Conservation (phyloP, 2,888 invertebrate genomes). For the Sphaerolaimus hirsutus region DNA sequence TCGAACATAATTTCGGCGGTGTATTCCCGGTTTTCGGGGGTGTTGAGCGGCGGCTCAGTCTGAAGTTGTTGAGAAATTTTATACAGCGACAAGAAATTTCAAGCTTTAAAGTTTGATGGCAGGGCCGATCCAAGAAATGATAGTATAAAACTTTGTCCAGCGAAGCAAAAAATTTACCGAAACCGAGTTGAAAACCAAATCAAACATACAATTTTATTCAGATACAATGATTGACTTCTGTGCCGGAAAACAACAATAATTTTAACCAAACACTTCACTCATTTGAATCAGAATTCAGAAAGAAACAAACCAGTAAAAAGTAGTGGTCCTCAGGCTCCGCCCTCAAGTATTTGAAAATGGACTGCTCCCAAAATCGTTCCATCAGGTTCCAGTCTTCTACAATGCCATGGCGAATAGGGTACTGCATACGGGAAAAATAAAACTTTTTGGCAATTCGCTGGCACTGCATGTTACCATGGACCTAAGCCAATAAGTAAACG, state of each 20-base stretch:
- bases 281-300: not conserved
- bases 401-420: slow-evolving; percentile 91
- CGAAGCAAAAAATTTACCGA: too few relatives aligned
- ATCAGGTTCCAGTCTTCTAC: slow-evolving; percentile 99
- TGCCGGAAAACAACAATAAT: not conserved
- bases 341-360: slow-evolving; percentile 89
- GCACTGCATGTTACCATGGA: too few relatives aligned
- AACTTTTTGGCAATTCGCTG: too few relatives aligned
- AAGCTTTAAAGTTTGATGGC: too few relatives aligned
- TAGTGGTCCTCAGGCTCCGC: slow-evolving; percentile 98
- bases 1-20: slow-evolving; percentile 93
- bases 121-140: too few relatives aligned
- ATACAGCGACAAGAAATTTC: too few relatives aligned
- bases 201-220: too few relatives aligned
- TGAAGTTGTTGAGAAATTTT: slow-evolving; percentile 16
- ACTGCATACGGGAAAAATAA: slow-evolving; percentile 42
- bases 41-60: slow-evolving; percentile 93
- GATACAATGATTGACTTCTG: too few relatives aligned
- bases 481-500: too few relatives aligned
- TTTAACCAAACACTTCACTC: not conserved
- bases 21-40: slow-evolving; percentile 72
- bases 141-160: too few relatives aligned
- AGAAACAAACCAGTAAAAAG: slow-evolving; percentile 45
- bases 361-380: slow-evolving; percentile 94
- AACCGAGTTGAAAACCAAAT: too few relatives aligned